phyloP scores from a whole-genome alignment of 2,888 invertebrate species.

The Sarcophaga subvicina region DNA sequence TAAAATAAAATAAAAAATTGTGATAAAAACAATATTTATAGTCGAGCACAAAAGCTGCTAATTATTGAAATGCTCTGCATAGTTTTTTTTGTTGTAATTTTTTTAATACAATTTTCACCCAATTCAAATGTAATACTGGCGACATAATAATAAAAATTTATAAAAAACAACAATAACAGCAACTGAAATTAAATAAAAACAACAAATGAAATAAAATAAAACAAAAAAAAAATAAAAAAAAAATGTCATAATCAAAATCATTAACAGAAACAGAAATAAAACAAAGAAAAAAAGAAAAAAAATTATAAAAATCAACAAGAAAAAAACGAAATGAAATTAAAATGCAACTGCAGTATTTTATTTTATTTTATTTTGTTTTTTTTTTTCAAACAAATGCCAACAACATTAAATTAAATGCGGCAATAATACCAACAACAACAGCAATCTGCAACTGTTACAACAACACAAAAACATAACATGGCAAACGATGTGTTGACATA shows the following conservation, averaged over 20 bases:
- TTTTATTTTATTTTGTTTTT: slow-evolving; percentile 3
- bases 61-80: slow-evolving; percentile 49
- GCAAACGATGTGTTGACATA: slow-evolving; percentile 80
- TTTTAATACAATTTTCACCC: slow-evolving; percentile 59
- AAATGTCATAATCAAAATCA: slow-evolving; percentile 60
- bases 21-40: slow-evolving; percentile 10
- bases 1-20: background rate
- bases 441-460: slow-evolving; percentile 9
- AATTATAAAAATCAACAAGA: background rate
- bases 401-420: slow-evolving; percentile 57
- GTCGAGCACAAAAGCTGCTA: slow-evolving; percentile 26
- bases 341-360: slow-evolving; percentile 37
- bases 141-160: slow-evolving; percentile 64
- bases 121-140: slow-evolving; percentile 60
- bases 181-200: slow-evolving; percentile 49
- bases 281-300: slow-evolving; percentile 39
- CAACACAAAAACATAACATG: slow-evolving; percentile 60
- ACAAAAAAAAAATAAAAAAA: slow-evolving; percentile 12
- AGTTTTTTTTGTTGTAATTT: slow-evolving; percentile 5
- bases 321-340: slow-evolving; percentile 21
- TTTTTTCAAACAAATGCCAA: slow-evolving; percentile 3
- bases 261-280: slow-evolving; percentile 58
- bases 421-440: slow-evolving; percentile 1
- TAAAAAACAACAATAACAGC: slow-evolving; percentile 45
- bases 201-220: slow-evolving; percentile 2